Evolutionary conservation across 2,113 vertebrate species (phyloP).

Genomic region (Heterotis niloticus): DNA sequence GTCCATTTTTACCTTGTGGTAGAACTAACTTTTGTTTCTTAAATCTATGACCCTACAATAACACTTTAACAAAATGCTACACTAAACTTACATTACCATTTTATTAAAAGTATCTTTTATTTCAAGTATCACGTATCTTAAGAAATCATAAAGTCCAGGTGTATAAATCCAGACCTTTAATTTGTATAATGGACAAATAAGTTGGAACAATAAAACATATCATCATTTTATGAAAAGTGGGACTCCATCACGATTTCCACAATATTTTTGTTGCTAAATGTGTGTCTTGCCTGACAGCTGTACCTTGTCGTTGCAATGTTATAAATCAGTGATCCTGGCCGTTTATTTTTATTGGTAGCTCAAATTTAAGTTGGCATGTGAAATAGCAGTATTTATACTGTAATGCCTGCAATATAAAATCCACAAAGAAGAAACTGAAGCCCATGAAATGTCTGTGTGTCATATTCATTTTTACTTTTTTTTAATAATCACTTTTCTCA

Average conservation of each 20-base stretch:
- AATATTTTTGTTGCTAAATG: no score
- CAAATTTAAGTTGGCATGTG: not conserved
- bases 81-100: not conserved
- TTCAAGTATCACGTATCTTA: no score
- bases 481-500: not conserved
- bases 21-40: not conserved
- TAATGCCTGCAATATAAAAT: not conserved
- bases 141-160: no score
- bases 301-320: no score
- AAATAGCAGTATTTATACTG: constrained; percentile 1
- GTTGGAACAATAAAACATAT: no score
- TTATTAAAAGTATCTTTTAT: not conserved
- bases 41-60: not conserved
- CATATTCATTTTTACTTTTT: not conserved
- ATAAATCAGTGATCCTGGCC: not conserved
- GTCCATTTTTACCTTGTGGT: not conserved
- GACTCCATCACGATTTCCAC: no score
- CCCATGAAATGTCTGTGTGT: not conserved
- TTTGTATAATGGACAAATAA: no score
- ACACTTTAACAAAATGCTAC: not conserved
- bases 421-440: not conserved
- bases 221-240: no score
- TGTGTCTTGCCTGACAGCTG: no score
- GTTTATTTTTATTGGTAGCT: not conserved
- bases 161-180: no score